Evolutionary conservation across 2,797 vertebrate genomes (phyloP).

Genomic region (Squalus acanthias): DNA sequence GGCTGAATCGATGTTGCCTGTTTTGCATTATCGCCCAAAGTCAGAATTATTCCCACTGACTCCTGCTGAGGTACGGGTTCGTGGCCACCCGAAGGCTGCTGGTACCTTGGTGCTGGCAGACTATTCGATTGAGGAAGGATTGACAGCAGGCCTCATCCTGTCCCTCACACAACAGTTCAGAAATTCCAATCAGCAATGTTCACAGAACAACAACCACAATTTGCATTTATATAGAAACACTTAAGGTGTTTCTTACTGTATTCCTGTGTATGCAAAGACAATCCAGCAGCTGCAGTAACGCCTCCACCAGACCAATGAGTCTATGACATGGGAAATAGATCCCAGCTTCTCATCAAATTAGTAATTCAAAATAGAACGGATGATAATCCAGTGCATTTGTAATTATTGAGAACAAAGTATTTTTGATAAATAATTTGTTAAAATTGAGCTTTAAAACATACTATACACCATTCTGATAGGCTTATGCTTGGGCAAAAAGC

Average conservation of each 20-base stretch:
- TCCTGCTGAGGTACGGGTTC: not conserved
- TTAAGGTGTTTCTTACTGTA: not conserved
- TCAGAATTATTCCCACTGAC: not conserved
- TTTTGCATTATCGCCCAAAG: not conserved
- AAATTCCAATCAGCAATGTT: not conserved
- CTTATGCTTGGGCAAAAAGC: too few species aligned
- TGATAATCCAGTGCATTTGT: not conserved
- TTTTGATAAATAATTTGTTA: not conserved
- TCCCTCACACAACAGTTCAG: not conserved
- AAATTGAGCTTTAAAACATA: not conserved
- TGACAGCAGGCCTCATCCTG: not conserved
- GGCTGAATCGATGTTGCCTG: not conserved
- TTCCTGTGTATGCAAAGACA: not conserved
- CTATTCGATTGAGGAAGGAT: not conserved
- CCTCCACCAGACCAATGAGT: not conserved
- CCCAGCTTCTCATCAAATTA: not conserved
- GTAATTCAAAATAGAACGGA: not conserved
- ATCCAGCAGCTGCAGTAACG: not conserved
- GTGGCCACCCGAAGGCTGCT: too few species aligned
- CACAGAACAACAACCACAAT: too few species aligned
- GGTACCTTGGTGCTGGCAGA: too few species aligned
- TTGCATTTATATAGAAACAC: not conserved
- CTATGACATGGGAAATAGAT: not conserved
- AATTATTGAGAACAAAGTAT: not conserved
- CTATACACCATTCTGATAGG: not conserved